Base-by-base conservation (phyloP, 2,113 vertebrate species). In the Chaetorhynchus papuensis region DNA sequence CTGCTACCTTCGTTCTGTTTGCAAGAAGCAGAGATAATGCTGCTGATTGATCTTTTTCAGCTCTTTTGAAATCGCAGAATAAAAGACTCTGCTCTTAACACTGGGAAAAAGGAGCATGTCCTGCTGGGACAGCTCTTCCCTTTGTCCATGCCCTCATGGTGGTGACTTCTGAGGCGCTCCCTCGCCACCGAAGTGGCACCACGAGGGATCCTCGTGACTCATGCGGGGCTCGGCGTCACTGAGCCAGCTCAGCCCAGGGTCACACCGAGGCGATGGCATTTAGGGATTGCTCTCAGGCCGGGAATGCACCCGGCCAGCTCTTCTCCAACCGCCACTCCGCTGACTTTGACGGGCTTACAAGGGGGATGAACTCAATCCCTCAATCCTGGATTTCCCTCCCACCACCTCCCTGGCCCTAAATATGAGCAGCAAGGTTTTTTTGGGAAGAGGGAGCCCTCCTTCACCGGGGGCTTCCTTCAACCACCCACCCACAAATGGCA, bases 311-410 rank as follows among this genome's bases (percentile, higher is more conserved):
- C 4, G 3, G 35, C 45, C 75, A 15, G 90, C 35, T 44, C 68
- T 0, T 10, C 89, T 85, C 84, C 53, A n/a, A 26, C 69, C 0
- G 0, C 2, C 1, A 6, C 77, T 87, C 77, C 0, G 1, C 82
- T 66, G 91, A 74, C 84, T 93, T 57, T 80, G 87, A 70, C 11
- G 10, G 90, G 83, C n/a, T 97, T 96, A 95, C 78, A 66, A 45
- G 54, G 41, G 44, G 82, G 84, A 96, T 94, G 93, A 95, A 92
- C 90, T 96, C 94, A 96, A 95, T 94, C 96, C 85, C 47, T 88
- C 93, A 83, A 84, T 65, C 94, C 83, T 49, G 93, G 93, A 93
- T 95, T 94, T 94, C 90, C 90, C 94, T 94, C 83, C 93, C 75
- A 70, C 41, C 50, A 54, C 59, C 50, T 92, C 30, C 61, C 47